Evolutionary conservation across 2,113 vertebrate species (phyloP), one percentile per base, ranked within the genome.

Genomic region (Xyliphius kryptos): DNA sequence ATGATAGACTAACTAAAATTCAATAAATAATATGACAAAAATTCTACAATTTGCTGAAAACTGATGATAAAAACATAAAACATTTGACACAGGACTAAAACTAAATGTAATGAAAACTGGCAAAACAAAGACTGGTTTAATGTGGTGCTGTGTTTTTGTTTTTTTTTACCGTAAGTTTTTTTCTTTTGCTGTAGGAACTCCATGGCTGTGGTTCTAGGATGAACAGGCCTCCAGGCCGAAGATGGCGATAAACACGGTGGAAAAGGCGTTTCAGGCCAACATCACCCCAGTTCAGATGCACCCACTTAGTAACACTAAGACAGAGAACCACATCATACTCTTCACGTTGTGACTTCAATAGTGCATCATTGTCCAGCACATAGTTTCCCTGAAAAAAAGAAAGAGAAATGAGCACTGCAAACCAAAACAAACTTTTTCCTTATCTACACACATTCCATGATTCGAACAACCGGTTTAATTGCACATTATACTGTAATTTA

Each of bases 271-370:
- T 90, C 15, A 95, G 85, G 1, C 92, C 92, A 0, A 77, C 72
- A 6, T 95, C 92, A 3, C 92, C 92, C 91, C 92, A 94, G 81
- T 95, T 95, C 62, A 95, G 83, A 65, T 95, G 92, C 36, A 95
- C 87, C 92, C 92, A 95, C 76, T 95, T 95, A 67, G 91, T 93
- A 41, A 95, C 84, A 53, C 92, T 95, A 68, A 95, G 84, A 73
- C 92, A 95, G 74, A 94, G 77, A 69, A 95, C 85, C 57, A 92
- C 87, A 3, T 95, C 92, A 38, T 91, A 95, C 76, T 95, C 92
- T 0, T 89, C 77, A 16, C 64, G 72, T 76, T 95, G 92, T 16
- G 86, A 87, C 46, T 94, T 77, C 69, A 93, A 74, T 62, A 80
- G 78, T n/a, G n/a, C n/a, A 2, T 95, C 92, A 26, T 71, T 84